Evolutionary conservation across 1,140 invertebrate species (phyloP), one percentile per base, ranked within the genome.

Genomic region (Mylabris phalerata): DNA sequence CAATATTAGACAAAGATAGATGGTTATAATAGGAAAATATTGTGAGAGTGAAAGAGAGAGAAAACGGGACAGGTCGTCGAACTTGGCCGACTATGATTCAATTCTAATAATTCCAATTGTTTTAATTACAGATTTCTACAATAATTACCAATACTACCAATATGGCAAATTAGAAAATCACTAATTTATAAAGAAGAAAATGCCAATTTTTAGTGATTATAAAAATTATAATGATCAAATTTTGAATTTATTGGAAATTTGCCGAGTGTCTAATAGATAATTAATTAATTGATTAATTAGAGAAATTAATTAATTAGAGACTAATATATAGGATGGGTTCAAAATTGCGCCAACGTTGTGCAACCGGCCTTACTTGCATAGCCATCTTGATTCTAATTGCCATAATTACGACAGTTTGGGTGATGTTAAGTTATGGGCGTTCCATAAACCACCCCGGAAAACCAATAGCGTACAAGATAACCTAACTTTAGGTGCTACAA

Each of bases 351-450:
- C 52, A 62, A 48, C 47, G 64, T 7, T 63, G 60, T 38, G 62
- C 62, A 13, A 63, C 61, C 26, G 55, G 57, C 10, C 39, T 70
- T 38, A 62, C 64, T 3, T 40, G 57, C 10, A 41, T 62, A 7
- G 60, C 64, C 26, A 68, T 70, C 43, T 47, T 62, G 19, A 55
- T 64, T n/a, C 55, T 70, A 48, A 55, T 59, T 13, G 60, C 62
- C 5, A 50, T 68, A n/a, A 57, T 70, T 38, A 56, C 63, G 2
- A 41, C 63, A 6, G 62, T 70, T 27, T 70, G 68, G 68, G 61
- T 70, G 45, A 62, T 66, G 51, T 62, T 68, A 39, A 66, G 66
- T 55, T 60, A 66, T 45, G 67, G 9, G 59, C 62, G 2, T 66
- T 67, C 48, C 60, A 45, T 5, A 32, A 4, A 32, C 32, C 32